Evolutionary conservation across 2,113 vertebrate genomes (phyloP), one percentile per base, ranked within the genome.

Genomic region (Pelecanoides urinatrix): DNA sequence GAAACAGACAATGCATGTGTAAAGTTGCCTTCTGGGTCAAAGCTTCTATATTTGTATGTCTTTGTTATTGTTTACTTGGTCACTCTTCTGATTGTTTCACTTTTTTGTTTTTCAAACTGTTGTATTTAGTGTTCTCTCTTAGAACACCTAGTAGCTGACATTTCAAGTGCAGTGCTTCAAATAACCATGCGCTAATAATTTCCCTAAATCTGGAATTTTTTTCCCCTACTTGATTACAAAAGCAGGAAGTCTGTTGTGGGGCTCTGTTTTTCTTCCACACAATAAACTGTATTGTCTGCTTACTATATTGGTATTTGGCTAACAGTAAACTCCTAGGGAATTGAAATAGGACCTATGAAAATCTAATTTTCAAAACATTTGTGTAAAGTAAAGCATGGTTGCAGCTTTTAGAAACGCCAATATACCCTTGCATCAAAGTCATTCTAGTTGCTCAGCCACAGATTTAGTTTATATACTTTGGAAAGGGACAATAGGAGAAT

Each of bases 211-310:
- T 77, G 97, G 93, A 84, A 1, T 12, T 72, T 89, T 70, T 86
- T n/a, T 58, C 86, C 90, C 91, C 72, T 75, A 32, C 92, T 96
- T 97, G 97, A 97, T 98, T 98, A 98, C 97, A 97, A 98, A 98
- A 98, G 97, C 98, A 98, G 98, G 98, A 98, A 98, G 95, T 97
- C 98, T 98, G 97, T 97, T 97, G 92, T 94, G 95, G 97, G 96
- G 97, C 97, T 98, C 97, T 98, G 98, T 96, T 98, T 98, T 97
- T 96, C 97, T 97, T 98, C 97, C 77, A 96, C 94, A 98, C 97
- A 97, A 97, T 97, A 97, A 98, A 97, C 95, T 97, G 95, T 94
- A 97, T 97, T 98, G 97, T 98, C 97, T 98, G 96, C 97, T 97
- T 96, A 94, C 96, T 97, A 84, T 98, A 92, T 90, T 92, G 97